Evolutionary conservation across 2,888 invertebrate genomes (phyloP).

Genomic region (Netelia virgata): DNA sequence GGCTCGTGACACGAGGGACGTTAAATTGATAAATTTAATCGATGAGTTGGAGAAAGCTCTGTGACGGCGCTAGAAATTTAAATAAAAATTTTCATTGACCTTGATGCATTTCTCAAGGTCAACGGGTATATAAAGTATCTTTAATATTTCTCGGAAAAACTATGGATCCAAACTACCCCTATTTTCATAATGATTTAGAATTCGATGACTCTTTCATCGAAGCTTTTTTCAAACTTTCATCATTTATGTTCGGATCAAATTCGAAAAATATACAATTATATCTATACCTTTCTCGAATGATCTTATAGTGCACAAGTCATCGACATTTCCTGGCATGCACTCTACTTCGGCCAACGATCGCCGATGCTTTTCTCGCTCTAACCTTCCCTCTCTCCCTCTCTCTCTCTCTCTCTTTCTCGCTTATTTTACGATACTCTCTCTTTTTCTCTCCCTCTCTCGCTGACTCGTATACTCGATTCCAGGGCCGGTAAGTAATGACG

Average conservation of each 20-base stretch:
- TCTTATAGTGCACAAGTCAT: neutral
- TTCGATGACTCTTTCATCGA: neutral
- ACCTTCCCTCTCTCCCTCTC: neutral
- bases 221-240: neutral
- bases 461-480: constrained; percentile 37
- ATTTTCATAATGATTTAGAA: no score
- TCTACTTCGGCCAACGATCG: constrained; percentile 25
- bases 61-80: no score
- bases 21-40: no score
- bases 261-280: neutral
- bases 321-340: constrained; percentile 39
- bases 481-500: constrained; percentile 66
- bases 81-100: neutral
- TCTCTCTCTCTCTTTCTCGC: neutral
- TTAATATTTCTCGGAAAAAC: no score
- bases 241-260: neutral
- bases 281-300: neutral
- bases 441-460: constrained; percentile 29
- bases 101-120: neutral
- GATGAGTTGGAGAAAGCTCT: no score
- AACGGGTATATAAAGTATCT: neutral
- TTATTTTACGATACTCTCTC: neutral
- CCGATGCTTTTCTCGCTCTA: constrained; percentile 4
- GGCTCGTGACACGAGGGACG: neutral
- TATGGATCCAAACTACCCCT: no score